phyloP scores from a whole-genome alignment of 2,888 invertebrate species.

The Hedya salicella region DNA sequence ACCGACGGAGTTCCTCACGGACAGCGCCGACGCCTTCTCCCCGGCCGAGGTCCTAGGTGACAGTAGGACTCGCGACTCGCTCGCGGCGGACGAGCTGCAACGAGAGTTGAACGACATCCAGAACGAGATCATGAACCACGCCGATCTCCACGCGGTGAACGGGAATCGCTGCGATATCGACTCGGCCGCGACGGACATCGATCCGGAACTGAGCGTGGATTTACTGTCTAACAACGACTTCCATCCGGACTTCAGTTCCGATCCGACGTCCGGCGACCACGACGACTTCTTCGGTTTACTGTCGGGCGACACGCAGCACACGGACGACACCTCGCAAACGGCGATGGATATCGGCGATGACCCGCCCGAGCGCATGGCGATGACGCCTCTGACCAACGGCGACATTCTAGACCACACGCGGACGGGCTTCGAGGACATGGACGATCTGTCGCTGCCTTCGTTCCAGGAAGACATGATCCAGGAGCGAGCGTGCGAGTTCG shows the following conservation, averaged over 20 bases:
- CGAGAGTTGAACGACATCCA: constrained; percentile 77
- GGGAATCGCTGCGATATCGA: constrained; percentile 56
- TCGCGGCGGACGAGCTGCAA: constrained; percentile 75
- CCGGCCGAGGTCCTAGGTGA: constrained; percentile 69
- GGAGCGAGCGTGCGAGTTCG: constrained; percentile 74
- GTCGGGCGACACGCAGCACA: constrained; percentile 62
- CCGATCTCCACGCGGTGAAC: constrained; percentile 65
- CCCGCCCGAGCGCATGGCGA: constrained; percentile 67
- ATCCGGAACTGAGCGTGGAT: constrained; percentile 64
- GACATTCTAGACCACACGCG: constrained; percentile 74
- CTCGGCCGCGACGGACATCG: constrained; percentile 60
- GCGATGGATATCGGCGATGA: constrained; percentile 76
- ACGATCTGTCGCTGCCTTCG: constrained; percentile 75
- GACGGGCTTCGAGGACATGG: constrained; percentile 76
- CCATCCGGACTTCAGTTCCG: constrained; percentile 69
- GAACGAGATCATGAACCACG: constrained; percentile 76
- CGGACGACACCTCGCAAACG: constrained; percentile 60
- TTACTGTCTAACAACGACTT: constrained; percentile 65
- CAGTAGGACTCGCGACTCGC: constrained; percentile 64
- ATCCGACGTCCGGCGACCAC: constrained; percentile 65
- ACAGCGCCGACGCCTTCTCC: constrained; percentile 59
- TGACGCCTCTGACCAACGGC: constrained; percentile 73
- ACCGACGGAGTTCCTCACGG: constrained; percentile 64
- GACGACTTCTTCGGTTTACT: constrained; percentile 77
- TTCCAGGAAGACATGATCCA: constrained; percentile 74